Evolutionary conservation across 2,797 vertebrate genomes (phyloP), one percentile per base, ranked within the genome.

Genomic region (Gorsachius magnificus): DNA sequence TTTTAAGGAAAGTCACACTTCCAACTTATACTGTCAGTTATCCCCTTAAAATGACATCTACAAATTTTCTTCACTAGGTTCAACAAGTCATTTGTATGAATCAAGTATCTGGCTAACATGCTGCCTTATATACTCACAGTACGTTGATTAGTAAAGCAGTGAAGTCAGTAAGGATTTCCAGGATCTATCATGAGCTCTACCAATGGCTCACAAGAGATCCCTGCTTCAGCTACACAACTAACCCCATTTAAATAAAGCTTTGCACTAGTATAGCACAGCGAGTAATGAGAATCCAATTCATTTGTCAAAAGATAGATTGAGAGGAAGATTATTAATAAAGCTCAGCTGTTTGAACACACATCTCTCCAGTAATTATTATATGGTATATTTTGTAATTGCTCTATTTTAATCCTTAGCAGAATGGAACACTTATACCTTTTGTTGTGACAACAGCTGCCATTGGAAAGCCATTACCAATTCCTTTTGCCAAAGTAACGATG

Each of bases 401-500:
- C 10, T 72, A 28, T 64, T 79, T 70, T 28, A 56, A 36, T 24
- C 64, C 33, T 28, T 20, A 83, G n/a, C 5, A 13, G 41, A 88
- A 83, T 19, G 64, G 36, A 83, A 70, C 36, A 48, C 26, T 71
- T 93, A 96, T 90, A 99, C 99, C 99, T 98, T 98, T 96, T 85
- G 98, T 99, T 56, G 99, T 99, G 60, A 99, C 98, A 79, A 99
- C 98, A n/a, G 99, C 99, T 83, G 98, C 99, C 99, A 99, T 99
- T 46, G 99, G 99, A 96, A 99, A 99, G 33, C 99, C 99, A 70
- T 99, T 99, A 18, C 98, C 99, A 26, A 99, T 99, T 58, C 99
- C 99, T 97, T 99, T 99, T 1, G 99, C 99, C 98, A 99, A 98
- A 48, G 99, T 99, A 70, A 99, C 98, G 15, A 99, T 99, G 87